A percentile compares a stretch with the other conserved stretches of the same genome.
These are phyloP conservation scores for Xestia c-nigrum DNA, from an alignment of 2,888 invertebrate genomes.

Conservation along the genomic window DNA sequence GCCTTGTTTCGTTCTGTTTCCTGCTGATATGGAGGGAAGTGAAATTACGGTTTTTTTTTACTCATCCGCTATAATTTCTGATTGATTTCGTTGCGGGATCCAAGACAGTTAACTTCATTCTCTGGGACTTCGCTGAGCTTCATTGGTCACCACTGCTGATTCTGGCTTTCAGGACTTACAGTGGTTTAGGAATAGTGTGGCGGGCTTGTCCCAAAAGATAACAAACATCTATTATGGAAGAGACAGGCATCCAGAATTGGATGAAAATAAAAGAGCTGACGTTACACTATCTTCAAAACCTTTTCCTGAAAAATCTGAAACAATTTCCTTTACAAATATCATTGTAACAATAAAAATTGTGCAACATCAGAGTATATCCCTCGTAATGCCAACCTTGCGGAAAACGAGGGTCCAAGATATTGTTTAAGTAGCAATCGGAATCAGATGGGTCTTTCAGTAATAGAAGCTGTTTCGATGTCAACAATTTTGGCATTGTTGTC, in stretches of 20 bases:
- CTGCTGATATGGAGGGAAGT: too few relatives aligned
- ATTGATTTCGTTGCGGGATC: too few relatives aligned
- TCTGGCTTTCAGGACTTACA: too few relatives aligned
- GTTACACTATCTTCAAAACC: not conserved
- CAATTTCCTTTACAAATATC: constrained; percentile 11
- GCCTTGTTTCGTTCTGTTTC: too few relatives aligned
- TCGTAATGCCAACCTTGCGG: constrained; percentile 19
- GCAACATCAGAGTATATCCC: constrained; percentile 4
- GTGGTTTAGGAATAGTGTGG: too few relatives aligned
- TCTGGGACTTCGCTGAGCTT: too few relatives aligned
- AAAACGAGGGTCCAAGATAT: constrained; percentile 30
- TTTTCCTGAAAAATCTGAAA: not conserved
- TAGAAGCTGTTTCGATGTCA: not conserved
- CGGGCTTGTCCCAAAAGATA: too few relatives aligned
- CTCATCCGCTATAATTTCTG: too few relatives aligned
- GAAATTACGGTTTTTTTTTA: too few relatives aligned
- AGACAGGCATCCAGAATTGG: not conserved
- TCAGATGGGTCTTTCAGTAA: constrained; percentile 20
- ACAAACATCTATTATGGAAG: not conserved
- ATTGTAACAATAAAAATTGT: constrained; percentile 28
- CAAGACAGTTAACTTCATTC: too few relatives aligned
- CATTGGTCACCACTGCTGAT: too few relatives aligned
- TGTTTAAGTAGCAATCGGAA: constrained; percentile 27
- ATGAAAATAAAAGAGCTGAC: not conserved
- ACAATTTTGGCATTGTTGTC: constrained; percentile 9